Percentiles rank a stretch among this genome's conserved stretches.
phyloP scores from a whole-genome alignment of 2,888 invertebrate species.

The Scaptomyza caliginosa region DNA sequence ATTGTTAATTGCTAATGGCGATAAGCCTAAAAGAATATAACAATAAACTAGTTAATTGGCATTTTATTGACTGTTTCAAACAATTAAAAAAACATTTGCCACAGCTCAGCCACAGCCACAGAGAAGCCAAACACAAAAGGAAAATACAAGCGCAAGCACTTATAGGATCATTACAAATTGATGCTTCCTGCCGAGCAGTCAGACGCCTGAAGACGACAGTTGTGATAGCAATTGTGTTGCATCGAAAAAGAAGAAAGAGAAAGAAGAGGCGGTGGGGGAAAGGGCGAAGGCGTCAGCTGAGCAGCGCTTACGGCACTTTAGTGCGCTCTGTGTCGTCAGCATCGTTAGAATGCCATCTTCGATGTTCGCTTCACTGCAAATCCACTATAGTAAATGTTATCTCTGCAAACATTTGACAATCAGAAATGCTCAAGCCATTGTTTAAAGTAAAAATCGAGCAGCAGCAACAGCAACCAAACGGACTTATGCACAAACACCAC shows the following conservation, averaged over 20 bases:
- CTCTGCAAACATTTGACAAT: slow-evolving; percentile 78
- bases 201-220: slow-evolving; percentile 54
- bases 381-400: slow-evolving; percentile 76
- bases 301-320: slow-evolving; percentile 59
- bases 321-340: slow-evolving; percentile 19
- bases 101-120: slow-evolving; percentile 62
- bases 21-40: slow-evolving; percentile 12
- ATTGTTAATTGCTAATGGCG: not conserved
- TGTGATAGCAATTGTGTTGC: slow-evolving; percentile 58
- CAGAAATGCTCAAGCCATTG: slow-evolving; percentile 77
- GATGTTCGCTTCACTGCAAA: slow-evolving; percentile 63
- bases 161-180: slow-evolving; percentile 77
- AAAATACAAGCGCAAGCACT: slow-evolving; percentile 67
- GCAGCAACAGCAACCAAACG: slow-evolving; percentile 29
- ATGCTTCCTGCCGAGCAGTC: slow-evolving; percentile 57
- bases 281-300: slow-evolving; percentile 1
- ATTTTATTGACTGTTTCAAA: slow-evolving; percentile 58
- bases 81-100: slow-evolving; percentile 61
- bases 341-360: slow-evolving; percentile 62
- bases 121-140: slow-evolving; percentile 43
- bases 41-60: slow-evolving; percentile 58
- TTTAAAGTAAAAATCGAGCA: slow-evolving; percentile 78
- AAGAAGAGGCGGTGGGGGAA: not conserved
- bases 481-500: slow-evolving; percentile 45
- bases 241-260: not conserved